A percentile compares a stretch with the other conserved stretches of the same genome.
Evolutionary conservation across 1,140 invertebrate genomes (phyloP).

Genomic region (Drosophila teissieri): DNA sequence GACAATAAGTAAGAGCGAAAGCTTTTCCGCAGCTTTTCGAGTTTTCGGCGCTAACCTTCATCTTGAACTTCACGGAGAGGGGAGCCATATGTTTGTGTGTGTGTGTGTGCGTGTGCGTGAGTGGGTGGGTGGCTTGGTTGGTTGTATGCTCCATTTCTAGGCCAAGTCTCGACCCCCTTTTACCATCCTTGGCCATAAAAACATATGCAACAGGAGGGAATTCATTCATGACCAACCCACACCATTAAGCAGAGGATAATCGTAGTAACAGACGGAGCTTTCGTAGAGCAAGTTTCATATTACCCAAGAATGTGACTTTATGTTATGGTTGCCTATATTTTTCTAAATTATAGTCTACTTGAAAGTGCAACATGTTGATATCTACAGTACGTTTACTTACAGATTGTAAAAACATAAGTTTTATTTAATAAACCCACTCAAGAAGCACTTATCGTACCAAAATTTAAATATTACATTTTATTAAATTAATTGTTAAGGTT

Average conservation of each 20-base stretch:
- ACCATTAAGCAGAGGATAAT: constrained; percentile 20
- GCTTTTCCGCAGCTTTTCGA: constrained; percentile 50
- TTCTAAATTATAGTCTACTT: too few relatives aligned
- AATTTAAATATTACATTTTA: not conserved
- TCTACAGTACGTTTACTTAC: too few relatives aligned
- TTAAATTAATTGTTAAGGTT: not conserved
- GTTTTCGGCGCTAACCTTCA: constrained; percentile 71
- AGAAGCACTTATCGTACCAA: too few relatives aligned
- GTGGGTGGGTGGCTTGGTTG: not conserved
- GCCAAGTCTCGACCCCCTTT: constrained; percentile 26
- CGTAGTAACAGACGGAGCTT: constrained; percentile 19
- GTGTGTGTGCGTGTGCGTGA: not conserved
- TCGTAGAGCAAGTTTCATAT: too few relatives aligned
- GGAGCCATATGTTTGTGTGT: not conserved
- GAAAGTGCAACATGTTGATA: too few relatives aligned
- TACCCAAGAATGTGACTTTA: not conserved
- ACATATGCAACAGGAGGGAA: constrained; percentile 82
- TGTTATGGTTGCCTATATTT: too few relatives aligned
- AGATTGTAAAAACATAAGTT: too few relatives aligned
- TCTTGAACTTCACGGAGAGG: constrained; percentile 74
- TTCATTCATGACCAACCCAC: constrained; percentile 75
- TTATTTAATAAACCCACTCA: too few relatives aligned
- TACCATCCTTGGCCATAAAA: constrained; percentile 58
- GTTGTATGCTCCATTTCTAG: constrained; percentile 53
- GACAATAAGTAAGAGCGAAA: constrained; percentile 23